Conservation (phyloP, 92 coral and sea anemone genomes). For the Parazoanthus darwini region DNA sequence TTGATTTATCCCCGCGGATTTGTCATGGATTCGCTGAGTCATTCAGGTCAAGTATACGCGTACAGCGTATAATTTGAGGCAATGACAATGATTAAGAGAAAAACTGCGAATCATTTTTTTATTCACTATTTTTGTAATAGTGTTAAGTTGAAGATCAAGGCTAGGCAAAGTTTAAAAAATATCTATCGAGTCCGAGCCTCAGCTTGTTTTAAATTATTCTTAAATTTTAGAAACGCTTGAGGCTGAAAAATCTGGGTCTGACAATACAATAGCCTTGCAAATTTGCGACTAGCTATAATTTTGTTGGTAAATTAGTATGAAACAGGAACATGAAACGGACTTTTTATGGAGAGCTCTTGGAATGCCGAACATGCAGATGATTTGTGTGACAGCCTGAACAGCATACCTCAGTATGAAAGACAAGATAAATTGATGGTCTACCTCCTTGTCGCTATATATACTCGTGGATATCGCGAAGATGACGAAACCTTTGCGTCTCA, state of each 20-base stretch:
- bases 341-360: background rate
- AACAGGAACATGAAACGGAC: background rate
- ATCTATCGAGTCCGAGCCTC: too few species aligned
- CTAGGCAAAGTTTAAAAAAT: too few species aligned
- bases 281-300: background rate
- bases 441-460: background rate
- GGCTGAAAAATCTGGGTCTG: background rate
- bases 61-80: too few species aligned
- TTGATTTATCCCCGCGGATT: too few species aligned
- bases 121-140: too few species aligned
- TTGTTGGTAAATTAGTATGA: background rate
- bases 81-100: too few species aligned
- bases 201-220: too few species aligned
- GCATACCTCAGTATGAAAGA: background rate
- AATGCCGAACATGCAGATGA: background rate
- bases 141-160: too few species aligned
- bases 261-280: background rate
- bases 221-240: background rate
- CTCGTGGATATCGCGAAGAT: constrained; percentile 11
- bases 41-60: too few species aligned
- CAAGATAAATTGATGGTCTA: background rate
- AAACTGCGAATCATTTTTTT: too few species aligned
- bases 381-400: background rate
- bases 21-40: too few species aligned
- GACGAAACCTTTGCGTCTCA: constrained; percentile 17